These are phyloP conservation scores for Chelonus formosanus DNA, from an alignment of 2,888 invertebrate species.

Conservation along the genomic window DNA sequence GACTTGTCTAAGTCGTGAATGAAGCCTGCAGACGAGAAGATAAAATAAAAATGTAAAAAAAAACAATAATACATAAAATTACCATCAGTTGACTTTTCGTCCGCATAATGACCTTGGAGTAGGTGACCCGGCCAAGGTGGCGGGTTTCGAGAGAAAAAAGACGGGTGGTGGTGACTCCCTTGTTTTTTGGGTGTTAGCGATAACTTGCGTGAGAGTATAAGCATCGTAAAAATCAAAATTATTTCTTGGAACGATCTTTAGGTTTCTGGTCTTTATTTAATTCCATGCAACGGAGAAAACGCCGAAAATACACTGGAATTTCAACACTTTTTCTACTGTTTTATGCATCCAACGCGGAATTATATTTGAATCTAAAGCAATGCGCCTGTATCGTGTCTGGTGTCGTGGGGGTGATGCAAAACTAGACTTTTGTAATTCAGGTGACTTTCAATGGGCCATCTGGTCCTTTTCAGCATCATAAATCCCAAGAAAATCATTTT, in stretches of 20 bases:
- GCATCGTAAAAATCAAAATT: conserved; percentile 61
- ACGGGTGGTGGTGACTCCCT: conserved; percentile 18
- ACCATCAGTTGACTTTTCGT: conserved; percentile 10
- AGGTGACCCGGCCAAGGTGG: conserved; percentile 32
- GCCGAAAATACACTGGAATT: conserved; percentile 38
- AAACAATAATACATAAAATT: neutral
- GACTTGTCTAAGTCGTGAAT: conserved; percentile 2
- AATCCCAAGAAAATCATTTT: conserved; percentile 12
- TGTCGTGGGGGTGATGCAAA: conserved; percentile 25
- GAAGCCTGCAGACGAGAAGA: conserved; percentile 12
- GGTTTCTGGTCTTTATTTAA: conserved; percentile 9
- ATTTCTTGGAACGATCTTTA: conserved; percentile 52
- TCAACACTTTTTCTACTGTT: conserved; percentile 18
- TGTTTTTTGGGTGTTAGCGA: conserved; percentile 21
- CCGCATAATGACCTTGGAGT: conserved; percentile 24
- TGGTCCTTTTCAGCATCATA: conserved; percentile 7
- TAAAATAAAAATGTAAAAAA: conserved; percentile 12
- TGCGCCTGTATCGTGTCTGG: conserved; percentile 29
- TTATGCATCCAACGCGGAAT: conserved; percentile 26
- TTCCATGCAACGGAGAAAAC: conserved; percentile 24
- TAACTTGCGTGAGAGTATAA: conserved; percentile 47
- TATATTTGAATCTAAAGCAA: neutral
- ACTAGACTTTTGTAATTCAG: conserved; percentile 16
- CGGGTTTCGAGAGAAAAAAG: conserved; percentile 29
- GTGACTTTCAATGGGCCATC: conserved; percentile 33